Evolutionary conservation across 2,888 invertebrate species (phyloP).

Genomic region (Acleris emargana): DNA sequence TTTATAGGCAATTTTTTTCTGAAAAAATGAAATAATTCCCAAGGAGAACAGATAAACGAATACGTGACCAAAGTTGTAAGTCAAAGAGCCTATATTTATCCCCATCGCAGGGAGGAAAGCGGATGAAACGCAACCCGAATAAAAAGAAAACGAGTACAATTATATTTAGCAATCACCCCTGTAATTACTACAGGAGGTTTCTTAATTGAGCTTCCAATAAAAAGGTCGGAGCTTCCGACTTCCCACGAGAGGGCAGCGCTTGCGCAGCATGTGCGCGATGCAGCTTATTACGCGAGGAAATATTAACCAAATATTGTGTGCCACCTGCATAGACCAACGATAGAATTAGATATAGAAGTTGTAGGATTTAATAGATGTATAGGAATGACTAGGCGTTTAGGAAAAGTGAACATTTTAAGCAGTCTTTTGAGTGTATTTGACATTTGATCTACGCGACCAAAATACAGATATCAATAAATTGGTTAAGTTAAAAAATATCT

Average conservation of each 20-base stretch:
- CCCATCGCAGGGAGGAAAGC: slow-evolving; percentile 41
- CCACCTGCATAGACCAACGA: slow-evolving; percentile 42
- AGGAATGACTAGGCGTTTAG: no score
- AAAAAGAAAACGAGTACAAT: slow-evolving; percentile 73
- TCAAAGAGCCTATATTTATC: slow-evolving; percentile 41
- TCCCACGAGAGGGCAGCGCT: slow-evolving; percentile 66
- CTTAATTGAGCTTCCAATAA: slow-evolving; percentile 79
- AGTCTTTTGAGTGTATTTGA: no score
- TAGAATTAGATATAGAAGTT: slow-evolving; percentile 7
- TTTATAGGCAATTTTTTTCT: no score
- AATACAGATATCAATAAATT: no score
- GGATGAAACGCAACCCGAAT: slow-evolving; percentile 60
- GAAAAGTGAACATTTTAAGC: no score
- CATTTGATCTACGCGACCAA: no score
- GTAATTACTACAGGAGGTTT: slow-evolving; percentile 79
- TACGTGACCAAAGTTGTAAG: slow-evolving; percentile 26
- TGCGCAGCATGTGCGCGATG: slow-evolving; percentile 74
- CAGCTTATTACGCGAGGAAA: slow-evolving; percentile 70
- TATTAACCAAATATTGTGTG: slow-evolving; percentile 63
- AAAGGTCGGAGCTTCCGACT: slow-evolving; percentile 79
- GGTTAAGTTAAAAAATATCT: no score
- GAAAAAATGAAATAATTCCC: no score
- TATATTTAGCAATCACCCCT: slow-evolving; percentile 82
- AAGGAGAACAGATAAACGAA: no score
- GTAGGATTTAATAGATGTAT: not conserved